A percentile compares a stretch with the other conserved stretches of the same genome.
Evolutionary conservation across 1,140 invertebrate species (phyloP).

Genomic region (Drosophila navojoa): DNA sequence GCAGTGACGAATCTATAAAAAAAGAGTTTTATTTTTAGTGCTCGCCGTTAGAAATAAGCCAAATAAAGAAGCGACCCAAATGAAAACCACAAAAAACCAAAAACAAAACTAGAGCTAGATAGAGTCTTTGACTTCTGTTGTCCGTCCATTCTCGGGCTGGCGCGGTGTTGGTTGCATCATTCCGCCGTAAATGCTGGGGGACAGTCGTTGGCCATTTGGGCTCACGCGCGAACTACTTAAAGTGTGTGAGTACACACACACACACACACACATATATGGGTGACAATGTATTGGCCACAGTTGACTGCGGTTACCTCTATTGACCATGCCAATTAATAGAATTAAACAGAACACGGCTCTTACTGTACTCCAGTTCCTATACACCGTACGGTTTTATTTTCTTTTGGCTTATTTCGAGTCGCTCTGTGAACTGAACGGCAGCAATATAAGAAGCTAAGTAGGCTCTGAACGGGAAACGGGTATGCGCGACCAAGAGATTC

Average conservation of each 20-base stretch:
- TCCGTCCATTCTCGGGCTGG: not conserved
- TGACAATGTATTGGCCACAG: conserved; percentile 40
- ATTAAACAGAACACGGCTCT: conserved; percentile 61
- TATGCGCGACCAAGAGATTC: not conserved
- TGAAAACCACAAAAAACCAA: not conserved
- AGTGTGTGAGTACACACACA: not conserved
- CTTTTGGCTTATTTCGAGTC: conserved; percentile 38
- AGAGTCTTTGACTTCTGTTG: not conserved
- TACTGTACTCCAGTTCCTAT: conserved; percentile 60
- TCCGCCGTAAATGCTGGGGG: not conserved
- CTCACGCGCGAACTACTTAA: not conserved
- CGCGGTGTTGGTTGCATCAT: not conserved
- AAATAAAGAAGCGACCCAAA: not conserved
- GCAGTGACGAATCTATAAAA: not conserved
- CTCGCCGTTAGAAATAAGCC: conserved; percentile 1
- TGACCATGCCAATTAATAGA: conserved; percentile 65
- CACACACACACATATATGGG: not conserved
- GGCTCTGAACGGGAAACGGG: not conserved
- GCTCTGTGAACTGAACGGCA: conserved; percentile 50
- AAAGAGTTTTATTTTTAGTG: not conserved
- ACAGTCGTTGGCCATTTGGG: not conserved
- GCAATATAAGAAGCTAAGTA: conserved; percentile 26
- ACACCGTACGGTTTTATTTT: conserved; percentile 52
- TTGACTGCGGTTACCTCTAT: conserved; percentile 45
- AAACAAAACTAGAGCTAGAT: not conserved